Percentiles rank a stretch among this genome's conserved stretches.
Evolutionary conservation across 2,113 vertebrate species (phyloP).

Genomic region (Apodemus sylvaticus): DNA sequence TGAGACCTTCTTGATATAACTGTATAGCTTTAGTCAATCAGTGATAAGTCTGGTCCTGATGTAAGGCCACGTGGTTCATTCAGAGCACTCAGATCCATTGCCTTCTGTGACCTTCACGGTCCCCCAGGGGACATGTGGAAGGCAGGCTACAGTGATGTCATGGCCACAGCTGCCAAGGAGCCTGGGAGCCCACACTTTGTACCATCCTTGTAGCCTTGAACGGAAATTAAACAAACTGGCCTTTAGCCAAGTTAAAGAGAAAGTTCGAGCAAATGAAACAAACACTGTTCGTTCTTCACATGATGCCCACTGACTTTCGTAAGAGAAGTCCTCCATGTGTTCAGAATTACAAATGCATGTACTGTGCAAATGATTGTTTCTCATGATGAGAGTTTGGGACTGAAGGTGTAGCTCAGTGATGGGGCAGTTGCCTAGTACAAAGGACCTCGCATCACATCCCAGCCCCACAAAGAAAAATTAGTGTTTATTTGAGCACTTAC

Average conservation of each 20-base stretch:
- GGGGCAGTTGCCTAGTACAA: background rate
- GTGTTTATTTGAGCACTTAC: background rate
- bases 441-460: background rate
- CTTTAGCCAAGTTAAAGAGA: constrained; percentile 33
- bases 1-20: constrained; percentile 53
- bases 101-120: constrained; percentile 12
- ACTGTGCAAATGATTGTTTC: background rate
- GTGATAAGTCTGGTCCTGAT: background rate
- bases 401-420: no score
- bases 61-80: background rate
- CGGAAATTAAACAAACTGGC: background rate
- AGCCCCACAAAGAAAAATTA: background rate
- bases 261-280: background rate
- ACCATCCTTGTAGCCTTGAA: background rate
- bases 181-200: background rate
- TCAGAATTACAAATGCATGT: background rate
- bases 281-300: background rate
- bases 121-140: background rate
- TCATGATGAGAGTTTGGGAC: background rate
- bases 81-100: background rate
- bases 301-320: background rate
- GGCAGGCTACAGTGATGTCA: background rate
- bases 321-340: background rate
- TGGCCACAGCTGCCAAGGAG: constrained; percentile 11
- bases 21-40: constrained; percentile 32